Evolutionary conservation across 2,797 vertebrate genomes (phyloP).

Genomic region (Valencia hispanica): DNA sequence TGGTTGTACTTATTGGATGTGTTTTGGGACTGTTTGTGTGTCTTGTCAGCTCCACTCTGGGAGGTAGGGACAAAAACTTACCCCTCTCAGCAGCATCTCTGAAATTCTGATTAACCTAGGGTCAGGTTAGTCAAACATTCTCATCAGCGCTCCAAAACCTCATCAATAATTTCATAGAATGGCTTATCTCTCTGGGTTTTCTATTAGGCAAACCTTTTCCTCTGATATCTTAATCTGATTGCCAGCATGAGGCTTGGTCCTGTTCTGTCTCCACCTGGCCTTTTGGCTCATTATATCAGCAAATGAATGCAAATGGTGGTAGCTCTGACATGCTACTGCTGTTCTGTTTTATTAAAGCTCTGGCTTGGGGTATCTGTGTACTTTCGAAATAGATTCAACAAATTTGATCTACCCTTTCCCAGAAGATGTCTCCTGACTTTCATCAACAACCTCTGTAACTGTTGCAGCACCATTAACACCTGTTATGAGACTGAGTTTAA

Average conservation of each 20-base stretch:
- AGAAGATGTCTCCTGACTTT: conserved; percentile 14
- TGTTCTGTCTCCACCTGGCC: conserved; percentile 41
- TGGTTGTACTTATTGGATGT: conserved; percentile 24
- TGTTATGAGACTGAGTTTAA: conserved; percentile 2
- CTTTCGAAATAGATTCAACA: conserved; percentile 15
- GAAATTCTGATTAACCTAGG: conserved; percentile 70
- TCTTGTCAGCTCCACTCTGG: conserved; percentile 44
- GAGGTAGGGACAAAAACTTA: conserved; percentile 33
- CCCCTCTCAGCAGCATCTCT: conserved; percentile 31
- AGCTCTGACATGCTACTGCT: conserved; percentile 11
- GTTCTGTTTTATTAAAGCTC: conserved; percentile 13
- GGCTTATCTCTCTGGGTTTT: conserved; percentile 62
- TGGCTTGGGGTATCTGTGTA: conserved; percentile 7
- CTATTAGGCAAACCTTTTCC: conserved; percentile 51
- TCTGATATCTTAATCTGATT: conserved; percentile 66
- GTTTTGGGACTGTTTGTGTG: conserved; percentile 41
- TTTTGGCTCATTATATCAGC: conserved; percentile 49
- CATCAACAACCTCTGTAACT: not conserved
- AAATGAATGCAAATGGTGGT: conserved; percentile 61
- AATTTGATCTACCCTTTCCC: not conserved
- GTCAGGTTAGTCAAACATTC: conserved; percentile 69
- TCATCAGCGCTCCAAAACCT: conserved; percentile 51
- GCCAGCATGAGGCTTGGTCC: conserved; percentile 56
- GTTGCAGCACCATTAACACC: conserved; percentile 5
- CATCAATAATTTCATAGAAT: conserved; percentile 62